Evolutionary conservation across 2,888 invertebrate species (phyloP), one percentile per base, ranked within the genome.

Genomic region (Gortyna flavago): DNA sequence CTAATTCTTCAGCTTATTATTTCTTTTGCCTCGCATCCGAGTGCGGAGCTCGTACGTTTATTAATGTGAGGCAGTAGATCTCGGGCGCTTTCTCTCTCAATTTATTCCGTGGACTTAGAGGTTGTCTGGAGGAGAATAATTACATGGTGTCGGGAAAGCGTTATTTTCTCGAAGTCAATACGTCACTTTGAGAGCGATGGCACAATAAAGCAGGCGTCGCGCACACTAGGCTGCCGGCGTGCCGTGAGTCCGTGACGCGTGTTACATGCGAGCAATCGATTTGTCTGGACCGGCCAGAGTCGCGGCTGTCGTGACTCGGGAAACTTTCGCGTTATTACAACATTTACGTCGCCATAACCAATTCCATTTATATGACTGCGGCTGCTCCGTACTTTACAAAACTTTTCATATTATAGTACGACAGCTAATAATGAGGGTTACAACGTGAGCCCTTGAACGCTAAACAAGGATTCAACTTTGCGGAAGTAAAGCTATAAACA

Each of bases 181-280:
- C 85, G 88, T 92, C 89, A 90, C 84, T 87, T 88, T 84, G 77
- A 73, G 85, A 85, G 86, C 80, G 89, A 88, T 87, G 88, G 87
- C 70, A 91, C 88, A 90, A 92, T 93, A 92, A 91, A 93, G 90
- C 88, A 90, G 87, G 89, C 91, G 89, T 92, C 92, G 87, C 80
- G 83, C 87, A 92, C 95, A 95, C 95, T n/a, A n/a, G n/a, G n/a
- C 95, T 95, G 94, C 90, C 90, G 85, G 35, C 41, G 32, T 54
- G 68, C 68, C 79, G 77, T 41, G 32, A 77, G 75, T 32, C 75
- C 88, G 85, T 90, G 90, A 92, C 91, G 91, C 91, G 89, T 93
- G 92, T 91, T 88, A 91, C 93, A 92, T 92, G 90, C 93, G 89
- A 91, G 91, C 89, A 93, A 95, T 95, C 95, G 95, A 95, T 95